Evolutionary conservation across 2,888 invertebrate species (phyloP), one percentile per base, ranked within the genome.

Genomic region (Caenorhabditis angaria): DNA sequence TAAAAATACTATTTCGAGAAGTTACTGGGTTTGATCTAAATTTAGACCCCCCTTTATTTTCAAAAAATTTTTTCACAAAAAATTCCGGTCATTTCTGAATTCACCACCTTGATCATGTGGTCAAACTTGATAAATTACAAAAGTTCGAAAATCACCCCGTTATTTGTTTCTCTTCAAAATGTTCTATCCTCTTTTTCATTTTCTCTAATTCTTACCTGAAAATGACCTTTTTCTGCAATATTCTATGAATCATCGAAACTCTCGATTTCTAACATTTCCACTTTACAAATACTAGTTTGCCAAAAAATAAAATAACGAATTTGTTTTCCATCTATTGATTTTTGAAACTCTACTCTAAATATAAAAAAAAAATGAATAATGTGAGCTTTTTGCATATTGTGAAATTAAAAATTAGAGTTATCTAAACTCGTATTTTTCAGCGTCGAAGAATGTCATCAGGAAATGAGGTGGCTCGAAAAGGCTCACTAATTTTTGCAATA

Each of bases 401-500:
- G 14, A 20, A 18, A 10, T 1, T 1, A 32, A 32, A 32, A 32
- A 32, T 8, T 5, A 6, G 1, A 27, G 41, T 28, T 18, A 14
- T 54, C 8, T 2, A 47, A 32, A 57, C 18, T 14, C 14, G 28
- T 50, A 59, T 72, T 35, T 66, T 75, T 20, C 69, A 82, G 82
- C 70, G n/a, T n/a, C n/a, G 82, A 6, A 69, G 82, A 54, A 80
- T 80, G 82, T 71, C 76, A 20, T 53, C 62, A 22, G 65, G 48
- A 4, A 60, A 29, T 35, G 82, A 82, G 8, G 65, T 83, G 24
- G 82, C 69, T 3, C 66, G 84, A 56, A 83, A 83, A 62, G 79
- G 79, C 20, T 72, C 83, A 6, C 71, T 84, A 12, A 78, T 80
- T 51, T 78, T 70, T n/a, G 75, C 85, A 8, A 58, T 84, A 4